These are phyloP conservation scores for Scrobipalpa atriplicella DNA, from an alignment of 2,888 invertebrate species.

Conservation along the genomic window DNA sequence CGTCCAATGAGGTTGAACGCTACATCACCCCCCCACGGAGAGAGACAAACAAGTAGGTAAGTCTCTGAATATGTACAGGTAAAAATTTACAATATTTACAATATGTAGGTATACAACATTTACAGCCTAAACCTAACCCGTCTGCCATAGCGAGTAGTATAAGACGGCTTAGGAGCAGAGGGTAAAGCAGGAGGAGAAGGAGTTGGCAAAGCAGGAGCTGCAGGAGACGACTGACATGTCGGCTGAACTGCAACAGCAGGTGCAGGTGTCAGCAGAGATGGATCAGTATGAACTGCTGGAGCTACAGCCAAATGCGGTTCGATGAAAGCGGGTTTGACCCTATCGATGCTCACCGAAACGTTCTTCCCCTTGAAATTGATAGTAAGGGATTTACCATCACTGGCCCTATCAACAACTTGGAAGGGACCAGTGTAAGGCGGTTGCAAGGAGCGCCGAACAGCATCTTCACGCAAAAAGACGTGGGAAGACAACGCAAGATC, in stretches of 20 bases:
- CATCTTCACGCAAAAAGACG: slow-evolving; percentile 29
- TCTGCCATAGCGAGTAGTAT: background rate
- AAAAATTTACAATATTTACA: too few relatives aligned
- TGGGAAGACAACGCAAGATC: slow-evolving; percentile 25
- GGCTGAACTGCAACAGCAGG: background rate
- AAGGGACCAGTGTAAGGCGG: slow-evolving; percentile 33
- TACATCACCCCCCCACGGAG: slow-evolving; percentile 11
- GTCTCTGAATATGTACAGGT: background rate
- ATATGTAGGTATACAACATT: too few relatives aligned
- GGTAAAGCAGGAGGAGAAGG: too few relatives aligned
- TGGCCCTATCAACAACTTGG: slow-evolving; percentile 16
- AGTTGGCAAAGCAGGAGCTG: background rate
- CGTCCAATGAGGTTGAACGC: background rate
- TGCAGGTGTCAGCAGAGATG: background rate
- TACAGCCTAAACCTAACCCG: background rate
- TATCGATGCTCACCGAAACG: background rate
- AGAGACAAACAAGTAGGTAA: slow-evolving; percentile 11
- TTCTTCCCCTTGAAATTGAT: slow-evolving; percentile 28
- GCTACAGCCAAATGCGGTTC: background rate
- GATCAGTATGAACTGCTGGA: background rate
- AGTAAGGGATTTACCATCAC: slow-evolving; percentile 19
- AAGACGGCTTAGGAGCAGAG: background rate
- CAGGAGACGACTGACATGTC: background rate
- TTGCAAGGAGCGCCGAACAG: slow-evolving; percentile 31
- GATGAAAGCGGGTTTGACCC: slow-evolving; percentile 26